Base-by-base conservation (phyloP, 2,888 invertebrate genomes). In the Drosophila flavopinicola region DNA sequence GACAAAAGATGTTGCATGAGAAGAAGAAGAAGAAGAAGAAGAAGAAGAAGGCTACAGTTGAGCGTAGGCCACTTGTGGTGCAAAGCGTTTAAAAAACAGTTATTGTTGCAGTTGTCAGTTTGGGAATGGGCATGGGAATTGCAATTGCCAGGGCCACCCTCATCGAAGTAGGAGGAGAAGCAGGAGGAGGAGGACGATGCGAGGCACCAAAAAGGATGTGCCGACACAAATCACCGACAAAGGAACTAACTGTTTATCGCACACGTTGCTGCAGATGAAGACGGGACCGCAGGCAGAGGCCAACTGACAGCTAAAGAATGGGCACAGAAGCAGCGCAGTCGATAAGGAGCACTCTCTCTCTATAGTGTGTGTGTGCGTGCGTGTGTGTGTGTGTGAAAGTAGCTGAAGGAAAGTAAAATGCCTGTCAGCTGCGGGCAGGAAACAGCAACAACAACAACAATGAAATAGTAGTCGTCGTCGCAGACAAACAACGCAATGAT, bases 371-470 rank as follows among this genome's bases (percentile, higher is more conserved):
- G 33, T 57, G 56, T 73, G 72, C 83, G 84, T 83, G 79, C n/a
- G 10, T 23, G 30, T 54, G 37, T 35, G 33, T 57, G 56, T 73
- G 72, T 85, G 84, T 83, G 79, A 80, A 85, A 80, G 80, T 80
- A 70, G 20, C 48, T 48, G 32, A 49, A 71, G 45, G 59, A 61
- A 75, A 70, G 71, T 61, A 54, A 69, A 79, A 75, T 85, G 84
- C 86, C 69, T 78, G 87, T 85, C 83, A 84, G 88, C 88, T 87
- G 80, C 80, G 75, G 67, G 67, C 78, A 88, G 88, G 85, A 83
- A 86, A 70, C 65, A 76, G 20, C 41, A 51, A 30, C 42, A 51
- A 29, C 42, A 42, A 2, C 33, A 24, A 37, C 33, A 15, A 5
- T 13, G 9, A 35, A 10, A 30, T 23, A 23, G 7, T 15, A 54